A percentile compares a stretch with the other conserved stretches of the same genome.
These are phyloP conservation scores for Synergus japonicus DNA, from an alignment of 2,888 invertebrate species.

Conservation along the genomic window DNA sequence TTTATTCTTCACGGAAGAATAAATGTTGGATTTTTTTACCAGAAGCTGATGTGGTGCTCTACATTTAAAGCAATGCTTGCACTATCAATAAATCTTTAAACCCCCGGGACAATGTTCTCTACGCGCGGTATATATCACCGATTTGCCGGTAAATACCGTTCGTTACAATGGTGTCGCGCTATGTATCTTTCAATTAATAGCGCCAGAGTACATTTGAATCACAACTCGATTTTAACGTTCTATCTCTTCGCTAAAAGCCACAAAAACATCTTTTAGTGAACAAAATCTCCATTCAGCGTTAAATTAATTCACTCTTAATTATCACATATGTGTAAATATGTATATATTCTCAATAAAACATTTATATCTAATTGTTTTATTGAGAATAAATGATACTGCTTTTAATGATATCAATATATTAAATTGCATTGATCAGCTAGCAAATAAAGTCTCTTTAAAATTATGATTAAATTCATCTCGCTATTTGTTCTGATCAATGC, in stretches of 20 bases:
- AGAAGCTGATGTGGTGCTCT: neutral
- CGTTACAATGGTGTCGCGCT: slow-evolving; percentile 19
- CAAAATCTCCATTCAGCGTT: neutral
- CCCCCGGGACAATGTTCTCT: slow-evolving; percentile 33
- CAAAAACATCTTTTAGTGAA: neutral
- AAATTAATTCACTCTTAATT: neutral
- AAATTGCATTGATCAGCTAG: too few species aligned
- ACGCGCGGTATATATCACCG: slow-evolving; percentile 37
- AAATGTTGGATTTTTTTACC: neutral
- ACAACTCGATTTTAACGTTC: slow-evolving; percentile 21
- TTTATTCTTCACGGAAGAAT: neutral
- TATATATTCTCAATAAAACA: too few species aligned
- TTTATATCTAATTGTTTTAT: too few species aligned
- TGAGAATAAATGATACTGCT: too few species aligned
- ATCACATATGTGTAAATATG: too few species aligned
- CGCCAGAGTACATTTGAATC: slow-evolving; percentile 33
- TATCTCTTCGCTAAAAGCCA: slow-evolving; percentile 18
- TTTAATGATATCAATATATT: too few species aligned
- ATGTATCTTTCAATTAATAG: slow-evolving; percentile 37
- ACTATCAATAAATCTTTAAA: slow-evolving; percentile 32
- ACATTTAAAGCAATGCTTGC: slow-evolving; percentile 30
- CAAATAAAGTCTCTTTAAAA: too few species aligned
- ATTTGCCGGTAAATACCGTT: slow-evolving; percentile 37
- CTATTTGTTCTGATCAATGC: neutral
- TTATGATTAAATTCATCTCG: too few species aligned